Conservation (phyloP, 1,140 invertebrate species). For the Schlechtendalia chinensis region DNA sequence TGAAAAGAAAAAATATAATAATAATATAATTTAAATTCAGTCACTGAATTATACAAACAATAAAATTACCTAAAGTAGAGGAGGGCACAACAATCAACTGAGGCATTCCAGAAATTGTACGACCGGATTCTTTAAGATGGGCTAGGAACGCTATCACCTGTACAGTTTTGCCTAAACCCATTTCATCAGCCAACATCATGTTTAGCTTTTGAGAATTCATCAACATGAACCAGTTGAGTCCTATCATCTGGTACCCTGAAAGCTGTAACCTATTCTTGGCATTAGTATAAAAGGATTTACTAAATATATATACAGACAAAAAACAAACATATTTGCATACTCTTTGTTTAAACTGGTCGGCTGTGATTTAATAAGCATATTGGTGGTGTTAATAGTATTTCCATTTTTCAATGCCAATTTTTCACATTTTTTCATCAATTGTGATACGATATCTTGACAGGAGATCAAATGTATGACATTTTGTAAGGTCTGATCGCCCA, state of each 20-base stretch:
- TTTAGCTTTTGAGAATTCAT: slow-evolving; percentile 87
- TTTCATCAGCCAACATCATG: slow-evolving; percentile 90
- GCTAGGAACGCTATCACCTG: slow-evolving; percentile 88
- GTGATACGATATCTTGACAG: slow-evolving; percentile 68
- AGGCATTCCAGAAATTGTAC: slow-evolving; percentile 61
- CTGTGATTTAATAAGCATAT: slow-evolving; percentile 65
- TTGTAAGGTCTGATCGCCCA: slow-evolving; percentile 72
- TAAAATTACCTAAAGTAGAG: slow-evolving; percentile 74
- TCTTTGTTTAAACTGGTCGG: slow-evolving; percentile 62
- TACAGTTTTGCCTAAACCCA: slow-evolving; percentile 90
- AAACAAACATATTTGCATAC: slow-evolving; percentile 55
- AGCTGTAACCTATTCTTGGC: slow-evolving; percentile 64
- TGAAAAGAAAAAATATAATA: slow-evolving; percentile 49
- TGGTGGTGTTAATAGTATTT: slow-evolving; percentile 68
- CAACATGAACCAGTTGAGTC: slow-evolving; percentile 89
- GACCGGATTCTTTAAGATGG: slow-evolving; percentile 72
- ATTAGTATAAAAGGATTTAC: slow-evolving; percentile 52
- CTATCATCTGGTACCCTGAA: slow-evolving; percentile 87
- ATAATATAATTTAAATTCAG: background rate
- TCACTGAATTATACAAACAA: background rate
- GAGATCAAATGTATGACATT: slow-evolving; percentile 68
- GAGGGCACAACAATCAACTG: slow-evolving; percentile 90
- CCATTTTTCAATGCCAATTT: slow-evolving; percentile 70
- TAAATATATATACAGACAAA: slow-evolving; percentile 9
- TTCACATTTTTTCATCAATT: slow-evolving; percentile 74